Evolutionary conservation across 2,888 invertebrate species (phyloP).

Genomic region (Furcula furcula): DNA sequence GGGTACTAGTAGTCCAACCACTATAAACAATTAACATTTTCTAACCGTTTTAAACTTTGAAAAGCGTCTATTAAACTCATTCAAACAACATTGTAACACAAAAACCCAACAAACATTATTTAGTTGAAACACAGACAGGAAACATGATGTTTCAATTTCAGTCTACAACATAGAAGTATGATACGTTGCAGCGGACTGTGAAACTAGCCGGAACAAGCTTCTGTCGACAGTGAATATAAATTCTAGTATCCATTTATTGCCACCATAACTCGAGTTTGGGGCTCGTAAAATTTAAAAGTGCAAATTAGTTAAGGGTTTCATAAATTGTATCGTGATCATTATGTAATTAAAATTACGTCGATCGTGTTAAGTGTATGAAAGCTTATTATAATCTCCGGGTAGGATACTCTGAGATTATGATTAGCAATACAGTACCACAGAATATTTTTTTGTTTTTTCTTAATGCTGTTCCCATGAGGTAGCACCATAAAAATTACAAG

Average conservation of each 20-base stretch:
- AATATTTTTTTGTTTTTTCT: too few species aligned
- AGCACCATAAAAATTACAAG: too few species aligned
- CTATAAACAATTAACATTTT: too few species aligned
- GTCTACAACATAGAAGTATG: neutral
- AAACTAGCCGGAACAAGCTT: neutral
- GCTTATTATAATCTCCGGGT: too few species aligned
- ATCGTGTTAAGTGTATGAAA: constrained; percentile 13
- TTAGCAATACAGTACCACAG: too few species aligned
- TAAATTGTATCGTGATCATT: constrained; percentile 21
- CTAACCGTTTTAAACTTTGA: too few species aligned
- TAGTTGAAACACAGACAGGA: neutral
- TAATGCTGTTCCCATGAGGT: too few species aligned
- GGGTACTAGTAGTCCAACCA: too few species aligned
- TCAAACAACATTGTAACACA: too few species aligned
- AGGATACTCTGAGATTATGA: too few species aligned
- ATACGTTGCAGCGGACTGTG: constrained; percentile 1
- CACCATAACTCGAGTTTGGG: constrained; percentile 7
- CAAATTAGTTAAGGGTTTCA: constrained; percentile 21
- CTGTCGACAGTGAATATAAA: constrained; percentile 3
- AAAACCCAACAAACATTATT: too few species aligned
- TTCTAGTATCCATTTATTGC: constrained; percentile 10
- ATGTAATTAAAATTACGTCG: constrained; percentile 30
- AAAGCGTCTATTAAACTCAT: too few species aligned
- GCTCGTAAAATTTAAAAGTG: constrained; percentile 24
- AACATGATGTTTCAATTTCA: constrained; percentile 1